Base-by-base conservation (phyloP, 1,140 invertebrate species). In the Musca domestica region DNA sequence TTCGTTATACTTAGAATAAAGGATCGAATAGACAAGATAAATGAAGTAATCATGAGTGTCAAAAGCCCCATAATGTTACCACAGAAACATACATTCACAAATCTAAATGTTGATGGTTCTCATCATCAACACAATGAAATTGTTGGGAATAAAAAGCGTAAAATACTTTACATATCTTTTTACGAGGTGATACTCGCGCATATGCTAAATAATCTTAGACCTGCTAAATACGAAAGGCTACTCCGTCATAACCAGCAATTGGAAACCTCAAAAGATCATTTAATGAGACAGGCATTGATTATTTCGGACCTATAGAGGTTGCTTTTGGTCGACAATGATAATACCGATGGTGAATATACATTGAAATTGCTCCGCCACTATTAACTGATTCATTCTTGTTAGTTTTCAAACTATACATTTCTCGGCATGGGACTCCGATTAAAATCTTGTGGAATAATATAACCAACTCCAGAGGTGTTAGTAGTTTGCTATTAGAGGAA, bases 401-500 rank as follows among this genome's bases (percentile, higher is more conserved):
- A 34, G 17, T 25, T 20, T 61, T 85, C 2, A 56, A 77, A 17
- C 51, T 82, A 46, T 83, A 85, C 69, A 74, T 84, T 15, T 72
- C 78, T 14, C 67, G 80, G 25, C 69, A 81, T 49, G 80, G 80
- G 41, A 63, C 72, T 41, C 71, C 76, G 3, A 47, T 30, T 9
- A 46, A 75, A 49, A 71, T 83, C 9, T 76, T 74, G 48, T 77
- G 70, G n/a, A 83, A 83, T 61, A 76, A 75, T 67, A 78, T 78
- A 17, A 82, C 77, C 2, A 82, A 83, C 68, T 84, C 84, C 70
- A 52, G 72, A 6, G 80, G 78, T 2, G 54, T 67, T 9, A 56
- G 63, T 27, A 51, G 52, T 2, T 23, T 41, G 9, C 22, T 67
- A 1, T 22, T 15, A 54, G 47, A 67, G 46, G 54, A 25, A 15